Evolutionary conservation across 2,888 invertebrate genomes (phyloP).

Genomic region (Stegana nigrithorax): DNA sequence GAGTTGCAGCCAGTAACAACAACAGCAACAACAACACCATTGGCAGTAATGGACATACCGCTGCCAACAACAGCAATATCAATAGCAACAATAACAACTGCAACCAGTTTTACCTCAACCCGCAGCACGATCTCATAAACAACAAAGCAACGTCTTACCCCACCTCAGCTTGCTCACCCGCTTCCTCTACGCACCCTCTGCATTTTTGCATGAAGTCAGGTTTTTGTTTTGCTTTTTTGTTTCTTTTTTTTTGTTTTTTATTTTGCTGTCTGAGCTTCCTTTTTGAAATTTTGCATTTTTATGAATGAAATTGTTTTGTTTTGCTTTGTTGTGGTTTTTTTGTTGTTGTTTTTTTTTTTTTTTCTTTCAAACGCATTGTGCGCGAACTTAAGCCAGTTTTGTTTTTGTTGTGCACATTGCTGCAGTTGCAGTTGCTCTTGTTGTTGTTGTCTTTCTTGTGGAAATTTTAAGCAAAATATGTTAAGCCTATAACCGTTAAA

Average conservation of each 20-base stretch:
- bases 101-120: constrained; percentile 30
- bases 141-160: background rate
- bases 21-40: constrained; percentile 5
- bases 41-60: background rate
- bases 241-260: constrained; percentile 44
- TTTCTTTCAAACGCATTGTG: too few relatives aligned
- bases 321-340: constrained; percentile 15
- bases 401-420: too few relatives aligned
- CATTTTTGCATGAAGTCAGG: background rate
- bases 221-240: background rate
- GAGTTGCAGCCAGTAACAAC: background rate
- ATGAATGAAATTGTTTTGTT: constrained; percentile 55
- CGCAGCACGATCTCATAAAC: background rate
- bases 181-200: background rate
- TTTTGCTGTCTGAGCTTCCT: too few relatives aligned
- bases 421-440: constrained; percentile 5
- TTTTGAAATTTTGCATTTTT: constrained; percentile 56
- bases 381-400: too few relatives aligned
- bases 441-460: constrained; percentile 35
- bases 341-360: constrained; percentile 27
- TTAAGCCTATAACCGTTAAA: too few relatives aligned
- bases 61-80: background rate
- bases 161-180: too few relatives aligned
- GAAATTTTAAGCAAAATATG: constrained; percentile 18
- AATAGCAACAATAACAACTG: background rate